phyloP scores from a whole-genome alignment of 2,797 vertebrate genomes.

The Luscinia luscinia region DNA sequence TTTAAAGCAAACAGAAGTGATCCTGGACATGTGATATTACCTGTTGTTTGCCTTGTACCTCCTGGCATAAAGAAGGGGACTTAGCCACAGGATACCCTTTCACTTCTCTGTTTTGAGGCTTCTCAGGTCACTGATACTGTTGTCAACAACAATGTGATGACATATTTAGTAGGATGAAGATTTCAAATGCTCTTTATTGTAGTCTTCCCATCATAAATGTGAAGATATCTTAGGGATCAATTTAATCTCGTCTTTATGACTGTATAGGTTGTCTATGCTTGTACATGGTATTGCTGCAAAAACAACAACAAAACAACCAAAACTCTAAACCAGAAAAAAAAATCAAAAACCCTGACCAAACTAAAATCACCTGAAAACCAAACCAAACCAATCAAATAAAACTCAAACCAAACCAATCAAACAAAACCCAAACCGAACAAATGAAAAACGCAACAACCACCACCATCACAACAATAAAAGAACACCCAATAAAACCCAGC shows the following conservation, averaged over 20 bases:
- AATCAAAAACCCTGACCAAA: not conserved
- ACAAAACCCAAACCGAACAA: not conserved
- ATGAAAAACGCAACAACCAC: not conserved
- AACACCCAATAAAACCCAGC: not conserved
- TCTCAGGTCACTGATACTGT: not conserved
- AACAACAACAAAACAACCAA: not conserved
- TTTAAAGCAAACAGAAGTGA: slow-evolving; percentile 26
- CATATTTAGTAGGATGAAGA: not conserved
- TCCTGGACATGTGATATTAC: slow-evolving; percentile 8
- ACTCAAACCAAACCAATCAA: no score
- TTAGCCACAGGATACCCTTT: slow-evolving; percentile 1
- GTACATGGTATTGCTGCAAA: not conserved
- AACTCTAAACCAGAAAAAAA: not conserved
- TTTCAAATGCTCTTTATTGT: not conserved
- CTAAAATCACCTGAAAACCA: no score
- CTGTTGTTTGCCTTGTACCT: not conserved
- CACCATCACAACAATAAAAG: not conserved
- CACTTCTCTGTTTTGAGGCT: not conserved
- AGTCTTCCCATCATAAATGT: not conserved
- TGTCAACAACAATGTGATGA: not conserved
- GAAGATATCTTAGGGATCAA: not conserved
- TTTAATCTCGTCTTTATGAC: not conserved
- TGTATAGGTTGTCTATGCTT: not conserved
- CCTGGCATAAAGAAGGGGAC: not conserved
- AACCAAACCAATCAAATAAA: not conserved